Percentiles rank a stretch among this genome's conserved stretches.
phyloP scores from a whole-genome alignment of 2,113 vertebrate genomes.

The Monopterus albus region DNA sequence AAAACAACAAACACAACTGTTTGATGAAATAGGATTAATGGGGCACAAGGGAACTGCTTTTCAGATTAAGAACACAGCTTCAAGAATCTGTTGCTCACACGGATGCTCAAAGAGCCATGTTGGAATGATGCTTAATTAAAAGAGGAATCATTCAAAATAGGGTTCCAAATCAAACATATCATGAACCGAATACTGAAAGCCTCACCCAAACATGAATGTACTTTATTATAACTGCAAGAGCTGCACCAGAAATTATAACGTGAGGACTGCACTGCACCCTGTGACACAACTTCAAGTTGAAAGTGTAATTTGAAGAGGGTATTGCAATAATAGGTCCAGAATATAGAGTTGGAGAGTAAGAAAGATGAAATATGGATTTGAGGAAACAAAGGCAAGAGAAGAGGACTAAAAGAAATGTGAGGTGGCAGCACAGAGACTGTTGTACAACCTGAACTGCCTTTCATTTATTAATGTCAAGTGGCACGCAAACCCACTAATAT shows the following conservation, averaged over 20 bases:
- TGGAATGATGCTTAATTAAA: slow-evolving; percentile 2
- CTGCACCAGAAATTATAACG: background rate
- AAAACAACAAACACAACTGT: slow-evolving; percentile 14
- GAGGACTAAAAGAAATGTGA: slow-evolving; percentile 8
- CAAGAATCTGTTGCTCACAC: background rate
- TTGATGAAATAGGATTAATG: slow-evolving; percentile 13
- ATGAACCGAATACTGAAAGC: slow-evolving; percentile 18
- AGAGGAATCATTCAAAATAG: slow-evolving; percentile 10
- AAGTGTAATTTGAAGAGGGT: slow-evolving; percentile 15
- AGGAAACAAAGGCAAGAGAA: background rate
- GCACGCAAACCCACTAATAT: background rate
- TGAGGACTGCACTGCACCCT: background rate
- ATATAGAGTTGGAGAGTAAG: background rate
- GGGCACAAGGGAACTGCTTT: slow-evolving; percentile 1
- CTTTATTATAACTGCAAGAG: slow-evolving; percentile 4
- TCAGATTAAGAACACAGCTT: slow-evolving; percentile 1
- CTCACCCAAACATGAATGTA: background rate
- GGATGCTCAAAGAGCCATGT: slow-evolving; percentile 2
- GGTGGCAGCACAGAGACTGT: background rate
- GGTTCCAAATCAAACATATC: background rate
- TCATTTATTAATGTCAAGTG: slow-evolving; percentile 19
- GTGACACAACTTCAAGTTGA: slow-evolving; percentile 7
- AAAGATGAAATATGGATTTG: slow-evolving; percentile 3
- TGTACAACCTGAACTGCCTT: background rate
- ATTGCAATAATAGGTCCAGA: slow-evolving; percentile 5